Evolutionary conservation across 2,113 vertebrate species (phyloP).

Genomic region (Steatornis caripensis): DNA sequence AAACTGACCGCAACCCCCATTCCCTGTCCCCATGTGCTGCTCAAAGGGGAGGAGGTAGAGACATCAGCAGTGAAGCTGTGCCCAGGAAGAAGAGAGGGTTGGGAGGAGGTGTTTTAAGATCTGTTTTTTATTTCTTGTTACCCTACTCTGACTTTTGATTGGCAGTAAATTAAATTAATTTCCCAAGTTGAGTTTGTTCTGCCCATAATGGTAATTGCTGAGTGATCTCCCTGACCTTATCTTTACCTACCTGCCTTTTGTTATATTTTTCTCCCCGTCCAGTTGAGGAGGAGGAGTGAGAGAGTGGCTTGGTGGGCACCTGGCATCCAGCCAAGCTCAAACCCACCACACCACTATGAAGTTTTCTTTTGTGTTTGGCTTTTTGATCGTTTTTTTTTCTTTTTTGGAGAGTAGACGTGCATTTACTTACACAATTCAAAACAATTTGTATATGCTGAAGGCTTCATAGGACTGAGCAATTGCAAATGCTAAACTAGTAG

Average conservation of each 20-base stretch:
- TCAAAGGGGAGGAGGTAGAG: accelerated
- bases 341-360: neutral
- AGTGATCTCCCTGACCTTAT: neutral
- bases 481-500: neutral
- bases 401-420: neutral
- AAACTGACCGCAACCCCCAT: neutral
- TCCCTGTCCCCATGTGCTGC: accelerated
- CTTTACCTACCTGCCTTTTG: neutral
- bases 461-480: neutral
- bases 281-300: neutral
- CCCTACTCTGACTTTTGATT: neutral
- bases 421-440: neutral
- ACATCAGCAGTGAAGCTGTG: neutral
- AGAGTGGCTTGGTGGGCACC: neutral
- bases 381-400: neutral
- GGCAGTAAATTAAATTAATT: neutral
- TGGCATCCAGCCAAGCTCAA: neutral
- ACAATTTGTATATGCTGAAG: neutral
- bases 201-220: neutral
- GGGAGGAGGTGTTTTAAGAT: neutral
- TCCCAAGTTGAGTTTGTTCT: neutral
- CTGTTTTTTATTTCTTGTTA: neutral
- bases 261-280: neutral
- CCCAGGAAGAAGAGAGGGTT: neutral
- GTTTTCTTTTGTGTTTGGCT: neutral